Conservation (phyloP, 2,797 vertebrate species). For the Dermochelys coriacea region DNA sequence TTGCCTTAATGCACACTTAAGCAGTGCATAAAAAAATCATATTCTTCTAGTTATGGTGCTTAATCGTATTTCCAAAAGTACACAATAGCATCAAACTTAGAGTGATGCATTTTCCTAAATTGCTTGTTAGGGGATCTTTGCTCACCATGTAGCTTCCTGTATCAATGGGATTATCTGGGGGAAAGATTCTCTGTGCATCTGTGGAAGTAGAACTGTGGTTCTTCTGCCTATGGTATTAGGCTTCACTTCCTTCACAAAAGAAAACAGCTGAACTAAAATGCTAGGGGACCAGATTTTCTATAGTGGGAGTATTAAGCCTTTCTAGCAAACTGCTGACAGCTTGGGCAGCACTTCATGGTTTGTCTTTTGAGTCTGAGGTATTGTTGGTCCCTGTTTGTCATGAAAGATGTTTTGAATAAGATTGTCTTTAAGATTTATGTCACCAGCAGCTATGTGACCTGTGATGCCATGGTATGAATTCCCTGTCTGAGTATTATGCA, state of each 20-base stretch:
- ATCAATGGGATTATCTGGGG: constrained; percentile 32
- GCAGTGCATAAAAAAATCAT: not conserved
- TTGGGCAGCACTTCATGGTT: not conserved
- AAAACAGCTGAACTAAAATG: constrained; percentile 30
- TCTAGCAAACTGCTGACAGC: not conserved
- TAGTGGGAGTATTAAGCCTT: rapidly evolving
- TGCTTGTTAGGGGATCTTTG: constrained; percentile 17
- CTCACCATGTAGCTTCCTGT: constrained; percentile 44
- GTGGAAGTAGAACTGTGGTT: not conserved
- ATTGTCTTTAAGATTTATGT: not conserved
- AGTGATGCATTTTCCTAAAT: not conserved
- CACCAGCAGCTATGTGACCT: rapidly evolving
- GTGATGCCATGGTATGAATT: not conserved
- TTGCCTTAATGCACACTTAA: not conserved
- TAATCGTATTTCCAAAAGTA: constrained; percentile 10
- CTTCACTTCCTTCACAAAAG: constrained; percentile 22
- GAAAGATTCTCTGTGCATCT: not conserved
- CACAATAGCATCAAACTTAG: not conserved
- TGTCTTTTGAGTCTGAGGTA: not conserved
- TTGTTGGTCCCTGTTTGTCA: not conserved
- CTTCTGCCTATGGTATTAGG: not conserved
- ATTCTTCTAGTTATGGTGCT: constrained; percentile 37
- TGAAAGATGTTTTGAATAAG: not conserved
- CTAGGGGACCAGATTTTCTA: not conserved
- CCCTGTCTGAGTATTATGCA: not conserved